These are phyloP conservation scores for Tragelaphus scriptus DNA, from an alignment of 2,113 vertebrate genomes.

Conservation along the genomic window DNA sequence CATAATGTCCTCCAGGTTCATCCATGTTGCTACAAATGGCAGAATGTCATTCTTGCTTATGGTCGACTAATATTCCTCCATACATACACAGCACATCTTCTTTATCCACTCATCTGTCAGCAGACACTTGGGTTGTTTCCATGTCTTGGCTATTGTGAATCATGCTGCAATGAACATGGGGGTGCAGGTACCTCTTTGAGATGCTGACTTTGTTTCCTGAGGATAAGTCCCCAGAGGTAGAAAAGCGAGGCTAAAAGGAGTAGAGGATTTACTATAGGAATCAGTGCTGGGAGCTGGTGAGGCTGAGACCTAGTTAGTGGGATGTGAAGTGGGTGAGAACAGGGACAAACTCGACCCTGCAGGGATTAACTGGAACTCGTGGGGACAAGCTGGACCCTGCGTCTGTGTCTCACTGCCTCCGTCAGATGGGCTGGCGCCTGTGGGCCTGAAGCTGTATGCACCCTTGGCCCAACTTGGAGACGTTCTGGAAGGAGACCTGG, in stretches of 20 bases:
- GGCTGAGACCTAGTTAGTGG: not conserved
- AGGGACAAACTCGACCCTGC: not conserved
- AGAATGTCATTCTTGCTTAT: not conserved
- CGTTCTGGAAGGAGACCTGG: not conserved
- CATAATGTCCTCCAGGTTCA: not conserved
- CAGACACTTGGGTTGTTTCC: not conserved
- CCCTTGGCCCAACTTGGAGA: not conserved
- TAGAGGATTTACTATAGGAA: not conserved
- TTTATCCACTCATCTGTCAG: not conserved
- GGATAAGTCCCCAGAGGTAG: not conserved
- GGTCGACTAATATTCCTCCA: no score
- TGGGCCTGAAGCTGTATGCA: not conserved
- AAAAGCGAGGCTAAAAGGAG: not conserved
- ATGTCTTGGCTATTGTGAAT: no score
- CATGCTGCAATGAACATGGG: not conserved
- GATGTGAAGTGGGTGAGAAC: not conserved
- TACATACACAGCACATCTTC: not conserved
- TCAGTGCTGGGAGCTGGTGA: not conserved
- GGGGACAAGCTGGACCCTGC: not conserved
- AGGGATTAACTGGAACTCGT: no score
- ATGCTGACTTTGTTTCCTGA: not conserved
- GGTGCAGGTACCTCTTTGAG: not conserved
- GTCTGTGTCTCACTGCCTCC: not conserved
- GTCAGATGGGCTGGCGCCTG: fast-evolving
- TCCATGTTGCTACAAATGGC: not conserved